Conservation (phyloP, 2,797 vertebrate genomes). For the Adrianichthys oophorus region DNA sequence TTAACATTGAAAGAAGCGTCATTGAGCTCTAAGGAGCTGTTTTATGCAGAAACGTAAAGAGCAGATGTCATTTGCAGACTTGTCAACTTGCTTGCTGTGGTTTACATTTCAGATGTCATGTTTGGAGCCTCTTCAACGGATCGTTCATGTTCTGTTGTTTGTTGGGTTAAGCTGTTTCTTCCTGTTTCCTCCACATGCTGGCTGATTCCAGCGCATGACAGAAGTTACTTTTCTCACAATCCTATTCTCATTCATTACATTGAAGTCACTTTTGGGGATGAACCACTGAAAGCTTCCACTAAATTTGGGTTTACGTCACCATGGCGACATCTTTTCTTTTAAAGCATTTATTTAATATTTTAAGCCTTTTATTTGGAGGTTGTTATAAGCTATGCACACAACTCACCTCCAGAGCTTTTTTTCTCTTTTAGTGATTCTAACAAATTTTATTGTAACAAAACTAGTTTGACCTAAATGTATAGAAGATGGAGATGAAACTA, state of each 20-base stretch:
- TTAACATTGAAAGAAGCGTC: too few relatives aligned
- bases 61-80: too few relatives aligned
- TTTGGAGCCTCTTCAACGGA: neutral
- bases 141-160: neutral
- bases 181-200: neutral
- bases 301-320: conserved; percentile 44
- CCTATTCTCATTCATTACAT: neutral
- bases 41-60: too few relatives aligned
- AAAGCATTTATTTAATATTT: conserved; percentile 50
- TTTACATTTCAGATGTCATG: too few relatives aligned
- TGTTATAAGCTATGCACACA: conserved; percentile 73
- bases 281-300: conserved; percentile 57
- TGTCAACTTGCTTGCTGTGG: too few relatives aligned
- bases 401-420: conserved; percentile 33
- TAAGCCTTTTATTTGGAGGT: conserved; percentile 39
- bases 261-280: conserved; percentile 47
- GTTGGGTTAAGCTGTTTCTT: neutral
- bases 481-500: neutral
- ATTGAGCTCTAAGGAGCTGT: too few relatives aligned
- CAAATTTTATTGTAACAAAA: conserved; percentile 55
- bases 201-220: conserved; percentile 11
- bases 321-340: conserved; percentile 34
- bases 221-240: conserved; percentile 16
- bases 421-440: conserved; percentile 47
- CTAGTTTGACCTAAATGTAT: conserved; percentile 35